Base-by-base conservation (phyloP, 2,113 vertebrate genomes). In the Actinemys pallida region DNA sequence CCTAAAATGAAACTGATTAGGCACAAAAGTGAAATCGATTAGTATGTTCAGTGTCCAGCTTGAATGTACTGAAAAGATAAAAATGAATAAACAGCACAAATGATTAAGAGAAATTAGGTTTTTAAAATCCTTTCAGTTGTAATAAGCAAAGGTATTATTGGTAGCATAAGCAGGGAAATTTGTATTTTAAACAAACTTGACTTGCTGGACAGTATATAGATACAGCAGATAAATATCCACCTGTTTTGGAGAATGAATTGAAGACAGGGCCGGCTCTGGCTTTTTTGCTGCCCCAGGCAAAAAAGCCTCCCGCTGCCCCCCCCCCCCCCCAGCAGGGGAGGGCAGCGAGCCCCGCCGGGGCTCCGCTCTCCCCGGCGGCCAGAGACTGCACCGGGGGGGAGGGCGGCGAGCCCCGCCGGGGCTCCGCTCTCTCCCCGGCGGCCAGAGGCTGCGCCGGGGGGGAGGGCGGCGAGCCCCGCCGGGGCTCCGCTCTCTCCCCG, bases 161-260 rank as follows among this genome's bases (percentile, higher is more conserved):
- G 76, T 92, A 76, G 22, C 39, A 24, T 76, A 27, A 45, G 24
- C 27, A 47, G 45, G 72, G 42, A 45, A 42, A 76, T 14, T 45
- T 25, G 1, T 53, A 86, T 93, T 95, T 95, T 82, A 62, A 62
- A 54, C 59, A 65, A 50, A 54, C 81, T 90, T 53, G 17, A 49
- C 29, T 53, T 79, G 0, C 35, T n/a, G 31, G 45, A 1, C 6
- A 27, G 3, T 81, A 87, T 82, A 59, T 39, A 87, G 24, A 69
- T 76, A 91, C 42, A 57, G 4, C 62, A 93, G 53, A 50, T 79
- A 75, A 91, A 88, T 8, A 27, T 85, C 4, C 49, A 47, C 47
- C 49, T 2, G 13, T 65, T 87, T 76, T 92, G 6, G 56, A 94
- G 91, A 94, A 9, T 13, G 62, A 5, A 96, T 69, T 94, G 85